Percentiles rank a stretch among this genome's conserved stretches.
Conservation (phyloP, 1,140 invertebrate genomes). For the Aphelinus certus region DNA sequence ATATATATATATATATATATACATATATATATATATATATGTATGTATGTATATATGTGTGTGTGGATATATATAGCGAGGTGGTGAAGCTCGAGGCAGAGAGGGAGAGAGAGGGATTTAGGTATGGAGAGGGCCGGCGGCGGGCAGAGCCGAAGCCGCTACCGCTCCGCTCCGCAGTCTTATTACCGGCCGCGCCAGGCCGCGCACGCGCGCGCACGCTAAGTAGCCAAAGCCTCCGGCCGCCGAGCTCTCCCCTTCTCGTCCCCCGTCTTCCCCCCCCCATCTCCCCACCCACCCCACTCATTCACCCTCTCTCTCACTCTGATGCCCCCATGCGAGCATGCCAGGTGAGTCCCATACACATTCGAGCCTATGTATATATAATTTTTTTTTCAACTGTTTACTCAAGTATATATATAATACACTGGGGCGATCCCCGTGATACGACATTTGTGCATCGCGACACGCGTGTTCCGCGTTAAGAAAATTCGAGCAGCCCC, state of each 20-base stretch:
- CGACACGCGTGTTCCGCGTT: no score
- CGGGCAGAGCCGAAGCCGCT: slow-evolving; percentile 4
- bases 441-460: no score
- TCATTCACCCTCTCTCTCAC: no score
- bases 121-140: slow-evolving; percentile 35
- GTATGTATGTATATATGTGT: no score
- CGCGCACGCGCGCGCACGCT: background rate
- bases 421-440: no score
- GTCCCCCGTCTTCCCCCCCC: background rate
- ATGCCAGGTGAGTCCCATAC: no score
- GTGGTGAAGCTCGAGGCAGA: background rate
- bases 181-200: slow-evolving; percentile 48
- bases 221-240: slow-evolving; percentile 5
- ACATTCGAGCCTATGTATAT: no score
- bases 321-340: no score
- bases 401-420: no score
- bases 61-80: background rate
- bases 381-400: no score
- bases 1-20: background rate
- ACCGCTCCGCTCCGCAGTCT: slow-evolving; percentile 26
- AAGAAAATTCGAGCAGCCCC: no score
- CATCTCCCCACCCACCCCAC: no score
- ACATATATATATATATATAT: background rate
- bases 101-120: slow-evolving; percentile 8
- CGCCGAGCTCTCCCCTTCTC: background rate